These are phyloP conservation scores for Ambastaia sidthimunki DNA, from an alignment of 2,797 vertebrate species.

Conservation along the genomic window DNA sequence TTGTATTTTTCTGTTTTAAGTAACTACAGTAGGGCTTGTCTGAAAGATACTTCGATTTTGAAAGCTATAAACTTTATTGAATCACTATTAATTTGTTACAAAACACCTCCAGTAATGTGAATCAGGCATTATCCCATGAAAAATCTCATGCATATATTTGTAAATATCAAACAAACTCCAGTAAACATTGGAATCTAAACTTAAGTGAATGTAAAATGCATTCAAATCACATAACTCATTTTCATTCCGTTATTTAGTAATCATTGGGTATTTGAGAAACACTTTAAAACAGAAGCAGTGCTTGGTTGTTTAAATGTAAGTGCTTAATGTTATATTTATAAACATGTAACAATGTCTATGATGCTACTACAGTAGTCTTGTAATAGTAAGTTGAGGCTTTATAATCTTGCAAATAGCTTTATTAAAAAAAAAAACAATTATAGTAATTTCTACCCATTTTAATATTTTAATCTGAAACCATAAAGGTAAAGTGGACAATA, in stretches of 20 bases:
- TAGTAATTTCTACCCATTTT: too few species aligned
- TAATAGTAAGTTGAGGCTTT: not conserved
- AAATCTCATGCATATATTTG: not conserved
- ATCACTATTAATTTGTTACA: not conserved
- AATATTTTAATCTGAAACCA: too few species aligned
- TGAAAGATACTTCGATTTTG: not conserved
- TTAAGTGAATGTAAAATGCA: not conserved
- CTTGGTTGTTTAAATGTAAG: constrained; percentile 12
- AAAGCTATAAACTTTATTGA: constrained; percentile 5
- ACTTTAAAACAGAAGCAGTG: constrained; percentile 1
- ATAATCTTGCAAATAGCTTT: not conserved
- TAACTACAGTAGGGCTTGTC: not conserved
- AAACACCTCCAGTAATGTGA: constrained; percentile 2
- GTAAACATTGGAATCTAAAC: not conserved
- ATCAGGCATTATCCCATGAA: not conserved
- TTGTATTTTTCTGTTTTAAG: not conserved
- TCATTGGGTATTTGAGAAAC: not conserved
- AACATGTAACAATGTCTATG: not conserved
- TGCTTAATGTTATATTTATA: not conserved
- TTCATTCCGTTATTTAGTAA: not conserved
- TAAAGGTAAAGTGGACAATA: too few species aligned
- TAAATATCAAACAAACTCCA: not conserved
- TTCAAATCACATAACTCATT: not conserved
- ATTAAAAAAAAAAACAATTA: too few species aligned
- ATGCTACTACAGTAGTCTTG: constrained; percentile 1